Evolutionary conservation across 2,113 vertebrate species (phyloP).

Genomic region (Gymnogyps californianus): DNA sequence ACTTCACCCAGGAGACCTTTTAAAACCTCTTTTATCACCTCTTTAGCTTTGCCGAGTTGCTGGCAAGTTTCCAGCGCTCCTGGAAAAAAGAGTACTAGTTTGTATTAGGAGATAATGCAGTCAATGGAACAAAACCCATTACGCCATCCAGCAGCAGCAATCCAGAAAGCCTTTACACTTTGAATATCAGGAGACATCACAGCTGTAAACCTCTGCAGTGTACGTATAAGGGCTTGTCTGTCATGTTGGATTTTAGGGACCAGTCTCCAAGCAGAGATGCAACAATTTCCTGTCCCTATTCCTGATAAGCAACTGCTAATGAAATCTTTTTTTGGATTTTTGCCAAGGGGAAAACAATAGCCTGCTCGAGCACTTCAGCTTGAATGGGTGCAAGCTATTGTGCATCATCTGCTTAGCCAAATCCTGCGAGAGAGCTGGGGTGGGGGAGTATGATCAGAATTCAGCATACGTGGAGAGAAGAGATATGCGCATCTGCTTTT

Average conservation of each 20-base stretch:
- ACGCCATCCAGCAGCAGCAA: not conserved
- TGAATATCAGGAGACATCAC: not conserved
- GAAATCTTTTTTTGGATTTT: not conserved
- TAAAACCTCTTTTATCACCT: not conserved
- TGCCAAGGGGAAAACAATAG: slow-evolving; percentile 34
- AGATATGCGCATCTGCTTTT: not conserved
- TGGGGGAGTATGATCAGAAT: not conserved
- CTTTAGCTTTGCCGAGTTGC: not conserved
- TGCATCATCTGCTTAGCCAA: not conserved
- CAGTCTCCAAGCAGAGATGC: not conserved
- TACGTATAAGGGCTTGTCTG: not conserved
- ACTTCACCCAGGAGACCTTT: not conserved
- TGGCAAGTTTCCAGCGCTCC: not conserved
- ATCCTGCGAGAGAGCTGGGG: not conserved
- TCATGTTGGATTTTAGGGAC: not conserved
- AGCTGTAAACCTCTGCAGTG: not conserved
- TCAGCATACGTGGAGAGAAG: not conserved
- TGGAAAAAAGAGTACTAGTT: not conserved
- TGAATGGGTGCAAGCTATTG: not conserved
- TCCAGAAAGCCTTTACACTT: not conserved
- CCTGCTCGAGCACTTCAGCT: not conserved
- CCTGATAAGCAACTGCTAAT: not conserved
- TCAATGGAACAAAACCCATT: not conserved
- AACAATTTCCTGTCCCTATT: not conserved
- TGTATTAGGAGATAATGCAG: not conserved